Conservation (phyloP, 2,797 vertebrate genomes). For the Anguilla obscura region DNA sequence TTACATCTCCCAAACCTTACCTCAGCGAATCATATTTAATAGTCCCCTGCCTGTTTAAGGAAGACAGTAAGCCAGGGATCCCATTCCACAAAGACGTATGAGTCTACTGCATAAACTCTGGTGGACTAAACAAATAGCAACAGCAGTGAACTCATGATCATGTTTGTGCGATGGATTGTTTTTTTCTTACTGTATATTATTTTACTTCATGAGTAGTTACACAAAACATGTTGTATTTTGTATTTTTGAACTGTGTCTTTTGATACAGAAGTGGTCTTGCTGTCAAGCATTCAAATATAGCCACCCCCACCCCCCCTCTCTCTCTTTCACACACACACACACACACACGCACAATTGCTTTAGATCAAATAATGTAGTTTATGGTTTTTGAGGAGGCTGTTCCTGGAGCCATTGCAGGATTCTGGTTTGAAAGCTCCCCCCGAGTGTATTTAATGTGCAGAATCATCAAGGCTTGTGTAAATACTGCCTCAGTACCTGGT, state of each 20-base stretch:
- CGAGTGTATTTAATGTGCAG: constrained; percentile 42
- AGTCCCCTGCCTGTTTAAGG: constrained; percentile 34
- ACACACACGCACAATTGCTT: neutral
- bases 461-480: constrained; percentile 39
- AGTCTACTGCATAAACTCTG: neutral
- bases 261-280: constrained; percentile 18
- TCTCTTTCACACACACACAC: too few relatives aligned
- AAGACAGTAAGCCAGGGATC: constrained; percentile 1
- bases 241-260: constrained; percentile 23
- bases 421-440: constrained; percentile 32
- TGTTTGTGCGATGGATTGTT: neutral
- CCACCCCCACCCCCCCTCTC: neutral
- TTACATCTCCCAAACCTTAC: constrained; percentile 16
- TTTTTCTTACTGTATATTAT: constrained; percentile 6
- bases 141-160: constrained; percentile 21
- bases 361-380: constrained; percentile 33
- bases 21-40: constrained; percentile 39
- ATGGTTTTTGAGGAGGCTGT: constrained; percentile 38
- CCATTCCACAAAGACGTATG: neutral
- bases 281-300: constrained; percentile 23
- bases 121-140: constrained; percentile 18
- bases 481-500: constrained; percentile 34
- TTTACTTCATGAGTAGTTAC: neutral
- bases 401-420: constrained; percentile 36
- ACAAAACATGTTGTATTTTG: neutral